Conservation (phyloP, 2,113 vertebrate genomes). For the Ornithorhynchus anatinus region DNA sequence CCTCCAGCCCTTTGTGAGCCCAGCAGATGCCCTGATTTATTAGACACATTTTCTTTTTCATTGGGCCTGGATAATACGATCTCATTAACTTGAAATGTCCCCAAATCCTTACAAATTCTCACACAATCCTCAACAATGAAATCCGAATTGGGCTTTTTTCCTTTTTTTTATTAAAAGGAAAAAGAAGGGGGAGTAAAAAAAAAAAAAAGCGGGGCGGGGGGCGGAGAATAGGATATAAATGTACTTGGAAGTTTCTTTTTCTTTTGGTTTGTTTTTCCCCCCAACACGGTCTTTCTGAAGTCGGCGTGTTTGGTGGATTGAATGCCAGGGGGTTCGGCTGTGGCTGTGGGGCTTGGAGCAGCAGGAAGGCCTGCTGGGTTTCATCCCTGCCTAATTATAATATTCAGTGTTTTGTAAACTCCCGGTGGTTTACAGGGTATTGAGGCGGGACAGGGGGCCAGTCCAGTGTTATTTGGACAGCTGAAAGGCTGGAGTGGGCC, state of each 20-base stretch:
- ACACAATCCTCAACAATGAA: conserved; percentile 36
- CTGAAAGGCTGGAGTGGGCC: too few relatives aligned
- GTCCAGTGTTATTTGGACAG: too few relatives aligned
- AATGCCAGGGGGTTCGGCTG: neutral
- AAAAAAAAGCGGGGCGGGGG: neutral
- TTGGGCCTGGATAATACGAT: conserved; percentile 48
- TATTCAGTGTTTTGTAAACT: neutral
- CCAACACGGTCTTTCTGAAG: neutral
- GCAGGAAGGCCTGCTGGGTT: neutral
- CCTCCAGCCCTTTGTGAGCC: conserved; percentile 75
- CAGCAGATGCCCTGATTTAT: conserved; percentile 78
- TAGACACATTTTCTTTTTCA: conserved; percentile 63
- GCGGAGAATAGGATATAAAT: rapidly evolving
- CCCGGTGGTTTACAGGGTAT: neutral
- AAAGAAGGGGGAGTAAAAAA: neutral
- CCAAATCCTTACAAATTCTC: conserved; percentile 58
- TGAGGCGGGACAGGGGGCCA: neutral
- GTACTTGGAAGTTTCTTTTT: neutral
- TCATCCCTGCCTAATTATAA: neutral
- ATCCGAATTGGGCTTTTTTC: conserved; percentile 31
- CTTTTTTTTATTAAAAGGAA: too few relatives aligned
- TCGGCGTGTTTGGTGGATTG: neutral
- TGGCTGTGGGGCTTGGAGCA: neutral
- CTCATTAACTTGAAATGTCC: conserved; percentile 55
- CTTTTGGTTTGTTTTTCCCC: too few relatives aligned